Evolutionary conservation across 2,113 vertebrate species (phyloP).

Genomic region (Pseudopodoces humilis): DNA sequence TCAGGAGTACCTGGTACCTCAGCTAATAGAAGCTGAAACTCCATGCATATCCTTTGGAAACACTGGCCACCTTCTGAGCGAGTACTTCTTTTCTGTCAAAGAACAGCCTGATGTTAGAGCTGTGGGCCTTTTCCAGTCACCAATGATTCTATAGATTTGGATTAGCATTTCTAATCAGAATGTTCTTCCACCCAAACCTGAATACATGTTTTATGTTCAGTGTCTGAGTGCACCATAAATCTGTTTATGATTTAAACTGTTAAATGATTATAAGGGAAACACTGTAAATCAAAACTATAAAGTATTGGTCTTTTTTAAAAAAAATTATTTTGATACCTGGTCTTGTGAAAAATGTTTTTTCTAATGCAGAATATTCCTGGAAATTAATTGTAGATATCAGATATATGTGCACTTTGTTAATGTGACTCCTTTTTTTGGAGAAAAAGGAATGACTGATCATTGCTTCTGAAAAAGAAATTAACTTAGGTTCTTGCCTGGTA

Average conservation of each 20-base stretch:
- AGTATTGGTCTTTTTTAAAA: not conserved
- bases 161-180: not conserved
- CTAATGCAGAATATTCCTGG: not conserved
- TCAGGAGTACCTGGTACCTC: not conserved
- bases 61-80: not conserved
- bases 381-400: not conserved
- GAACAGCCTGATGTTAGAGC: not conserved
- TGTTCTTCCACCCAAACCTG: not conserved
- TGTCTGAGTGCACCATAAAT: not conserved
- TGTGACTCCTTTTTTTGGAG: not conserved
- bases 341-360: not conserved
- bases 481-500: not conserved
- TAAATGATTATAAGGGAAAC: not conserved
- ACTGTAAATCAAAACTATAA: not conserved
- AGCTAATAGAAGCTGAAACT: not conserved
- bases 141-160: not conserved
- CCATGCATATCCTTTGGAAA: not conserved
- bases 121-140: not conserved
- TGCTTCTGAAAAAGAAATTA: constrained; percentile 34
- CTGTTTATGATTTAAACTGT: not conserved
- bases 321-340: not conserved
- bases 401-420: not conserved
- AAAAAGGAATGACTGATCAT: not conserved
- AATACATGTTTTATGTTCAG: not conserved
- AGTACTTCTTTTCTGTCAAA: not conserved